Evolutionary conservation across 1,140 invertebrate species (phyloP), one percentile per base, ranked within the genome.

Genomic region (Drosophila nikananu): DNA sequence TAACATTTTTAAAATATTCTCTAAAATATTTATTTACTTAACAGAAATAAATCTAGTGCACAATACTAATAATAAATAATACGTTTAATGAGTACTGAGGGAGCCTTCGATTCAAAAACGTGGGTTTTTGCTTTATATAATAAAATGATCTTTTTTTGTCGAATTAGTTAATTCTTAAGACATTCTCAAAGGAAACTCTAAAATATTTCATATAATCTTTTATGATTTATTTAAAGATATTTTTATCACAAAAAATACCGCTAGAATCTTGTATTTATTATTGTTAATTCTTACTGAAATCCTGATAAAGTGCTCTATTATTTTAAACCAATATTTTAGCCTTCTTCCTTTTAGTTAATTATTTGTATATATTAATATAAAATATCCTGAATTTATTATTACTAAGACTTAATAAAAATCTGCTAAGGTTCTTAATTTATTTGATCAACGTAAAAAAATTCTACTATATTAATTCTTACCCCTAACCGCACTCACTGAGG

Each of bases 401-500:
- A 5, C 1, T 10, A n/a, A 27, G 25, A 27, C 8, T 27, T 27
- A 5, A 1, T 25, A 1, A 17, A 21, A 6, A 7, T 5, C 5
- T 46, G 1, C 0, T 1, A 10, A 17, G 0, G 1, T 27, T n/a
- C 2, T 19, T 1, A 7, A 19, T 30, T 12, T 12, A 6, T 51
- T 30, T n/a, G 9, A 17, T n/a, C 1, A 2, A 12, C 5, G n/a
- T n/a, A 27, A 52, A 6, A 6, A 49, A n/a, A 1, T 27, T 17
- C 0, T 10, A 15, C 9, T 21, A 15, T 35, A 19, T 55, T 23
- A 32, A 44, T 58, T 21, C 3, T 41, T 41, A 2, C 7, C 35
- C 61, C 51, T 42, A 71, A 73, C 70, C 66, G 23, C 61, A 61
- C 55, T 35, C 54, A 61, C 12, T 21, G 44, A 52, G 44, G 1